These are phyloP conservation scores for Procambarus virginalis DNA, from an alignment of 1,140 invertebrate species.

Conservation along the genomic window DNA sequence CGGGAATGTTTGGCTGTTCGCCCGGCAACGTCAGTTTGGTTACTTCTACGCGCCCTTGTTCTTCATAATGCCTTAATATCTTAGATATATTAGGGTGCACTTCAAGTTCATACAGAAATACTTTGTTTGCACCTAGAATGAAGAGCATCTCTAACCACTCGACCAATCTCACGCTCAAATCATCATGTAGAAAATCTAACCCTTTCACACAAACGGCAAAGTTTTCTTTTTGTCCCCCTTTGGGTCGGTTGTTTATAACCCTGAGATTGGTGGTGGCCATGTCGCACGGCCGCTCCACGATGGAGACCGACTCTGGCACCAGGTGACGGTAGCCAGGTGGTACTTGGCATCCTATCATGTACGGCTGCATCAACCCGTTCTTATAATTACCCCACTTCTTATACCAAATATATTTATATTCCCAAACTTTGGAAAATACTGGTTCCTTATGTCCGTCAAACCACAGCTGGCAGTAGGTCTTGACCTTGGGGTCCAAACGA, in stretches of 20 bases:
- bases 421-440: slow-evolving; percentile 84
- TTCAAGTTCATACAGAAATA: slow-evolving; percentile 85
- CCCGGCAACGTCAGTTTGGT: slow-evolving; percentile 92
- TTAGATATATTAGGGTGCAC: slow-evolving; percentile 94
- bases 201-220: slow-evolving; percentile 97
- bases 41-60: slow-evolving; percentile 84
- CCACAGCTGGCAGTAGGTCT: slow-evolving; percentile 92
- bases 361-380: slow-evolving; percentile 92
- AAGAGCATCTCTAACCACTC: slow-evolving; percentile 95
- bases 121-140: slow-evolving; percentile 91
- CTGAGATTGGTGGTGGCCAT: slow-evolving; percentile 88
- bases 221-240: slow-evolving; percentile 80
- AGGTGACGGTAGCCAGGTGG: slow-evolving; percentile 75
- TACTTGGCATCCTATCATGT: slow-evolving; percentile 91
- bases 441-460: slow-evolving; percentile 88
- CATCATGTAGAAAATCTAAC: slow-evolving; percentile 93
- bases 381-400: slow-evolving; percentile 96
- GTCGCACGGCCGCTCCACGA: slow-evolving; percentile 90
- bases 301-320: slow-evolving; percentile 89
- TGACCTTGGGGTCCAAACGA: slow-evolving; percentile 87
- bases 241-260: slow-evolving; percentile 84
- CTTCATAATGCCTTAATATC: slow-evolving; percentile 87
- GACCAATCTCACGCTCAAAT: slow-evolving; percentile 90
- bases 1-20: slow-evolving; percentile 91
- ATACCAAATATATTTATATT: slow-evolving; percentile 96